Percentiles rank a stretch among this genome's conserved stretches.
phyloP scores from a whole-genome alignment of 2,113 vertebrate species.

The Notothenia coriiceps region DNA sequence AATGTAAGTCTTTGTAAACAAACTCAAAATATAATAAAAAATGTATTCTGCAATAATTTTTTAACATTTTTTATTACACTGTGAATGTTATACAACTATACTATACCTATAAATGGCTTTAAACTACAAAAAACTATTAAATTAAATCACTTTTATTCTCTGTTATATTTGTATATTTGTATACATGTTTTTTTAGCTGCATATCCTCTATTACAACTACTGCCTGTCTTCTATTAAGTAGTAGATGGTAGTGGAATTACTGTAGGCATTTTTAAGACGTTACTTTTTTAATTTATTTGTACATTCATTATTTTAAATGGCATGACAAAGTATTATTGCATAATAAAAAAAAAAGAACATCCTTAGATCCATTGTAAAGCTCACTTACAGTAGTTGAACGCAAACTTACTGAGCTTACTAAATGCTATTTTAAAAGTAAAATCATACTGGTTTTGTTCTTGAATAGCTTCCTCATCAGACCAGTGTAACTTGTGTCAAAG shows the following conservation, averaged over 20 bases:
- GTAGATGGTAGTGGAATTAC: neutral
- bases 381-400: neutral
- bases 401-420: neutral
- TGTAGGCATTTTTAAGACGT: neutral
- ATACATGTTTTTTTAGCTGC: neutral
- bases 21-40: neutral
- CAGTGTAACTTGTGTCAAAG: neutral
- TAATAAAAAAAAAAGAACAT: neutral
- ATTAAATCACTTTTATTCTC: neutral
- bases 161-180: constrained; percentile 1
- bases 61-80: neutral
- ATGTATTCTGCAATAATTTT: neutral
- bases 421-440: neutral
- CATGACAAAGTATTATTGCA: neutral
- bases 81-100: neutral
- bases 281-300: neutral
- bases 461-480: neutral
- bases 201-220: neutral
- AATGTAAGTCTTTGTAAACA: neutral
- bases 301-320: neutral
- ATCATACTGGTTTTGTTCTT: neutral
- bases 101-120: neutral
- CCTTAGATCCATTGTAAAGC: neutral
- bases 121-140: neutral
- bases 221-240: neutral